Percentiles rank a stretch among this genome's conserved stretches.
phyloP scores from a whole-genome alignment of 2,888 invertebrate species.

The Cosmopolites sordidus region DNA sequence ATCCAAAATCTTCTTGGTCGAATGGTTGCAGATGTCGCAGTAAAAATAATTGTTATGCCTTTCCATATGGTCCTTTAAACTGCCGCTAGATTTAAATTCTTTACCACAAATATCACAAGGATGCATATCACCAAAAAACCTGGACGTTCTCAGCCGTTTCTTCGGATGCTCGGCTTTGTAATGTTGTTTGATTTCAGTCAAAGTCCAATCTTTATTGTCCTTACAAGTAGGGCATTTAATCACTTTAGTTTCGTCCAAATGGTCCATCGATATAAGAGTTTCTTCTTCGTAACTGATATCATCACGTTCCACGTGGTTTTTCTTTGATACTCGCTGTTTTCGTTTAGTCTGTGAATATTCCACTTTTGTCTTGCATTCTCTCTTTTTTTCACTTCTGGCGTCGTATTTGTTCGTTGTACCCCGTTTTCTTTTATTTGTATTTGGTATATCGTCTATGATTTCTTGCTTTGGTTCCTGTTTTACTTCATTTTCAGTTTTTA shows the following conservation, averaged over 20 bases:
- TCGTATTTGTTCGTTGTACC: conserved; percentile 24
- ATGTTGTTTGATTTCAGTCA: conserved; percentile 36
- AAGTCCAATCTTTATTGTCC: conserved; percentile 34
- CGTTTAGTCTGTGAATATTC: background rate
- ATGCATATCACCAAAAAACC: conserved; percentile 31
- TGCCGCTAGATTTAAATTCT: conserved; percentile 38
- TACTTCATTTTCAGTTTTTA: conserved; percentile 17
- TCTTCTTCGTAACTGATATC: conserved; percentile 10
- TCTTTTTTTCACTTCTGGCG: conserved; percentile 4
- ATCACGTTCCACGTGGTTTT: conserved; percentile 12
- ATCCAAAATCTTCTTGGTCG: conserved; percentile 44
- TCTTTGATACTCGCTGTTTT: conserved; percentile 17
- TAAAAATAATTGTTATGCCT: conserved; percentile 45
- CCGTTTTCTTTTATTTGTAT: conserved; percentile 22
- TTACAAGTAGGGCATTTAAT: conserved; percentile 39
- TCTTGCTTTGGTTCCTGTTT: conserved; percentile 28
- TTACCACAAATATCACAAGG: conserved; percentile 46
- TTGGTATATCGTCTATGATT: conserved; percentile 28
- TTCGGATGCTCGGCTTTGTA: conserved; percentile 38
- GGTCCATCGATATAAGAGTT: conserved; percentile 17
- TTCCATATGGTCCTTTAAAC: conserved; percentile 44
- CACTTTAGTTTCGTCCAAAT: conserved; percentile 14
- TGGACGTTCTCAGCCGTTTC: conserved; percentile 35
- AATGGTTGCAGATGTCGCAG: conserved; percentile 44
- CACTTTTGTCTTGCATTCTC: background rate